Percentiles rank a stretch among this genome's conserved stretches.
phyloP scores from a whole-genome alignment of 2,888 invertebrate genomes.

The Andrena hattorfiana region DNA sequence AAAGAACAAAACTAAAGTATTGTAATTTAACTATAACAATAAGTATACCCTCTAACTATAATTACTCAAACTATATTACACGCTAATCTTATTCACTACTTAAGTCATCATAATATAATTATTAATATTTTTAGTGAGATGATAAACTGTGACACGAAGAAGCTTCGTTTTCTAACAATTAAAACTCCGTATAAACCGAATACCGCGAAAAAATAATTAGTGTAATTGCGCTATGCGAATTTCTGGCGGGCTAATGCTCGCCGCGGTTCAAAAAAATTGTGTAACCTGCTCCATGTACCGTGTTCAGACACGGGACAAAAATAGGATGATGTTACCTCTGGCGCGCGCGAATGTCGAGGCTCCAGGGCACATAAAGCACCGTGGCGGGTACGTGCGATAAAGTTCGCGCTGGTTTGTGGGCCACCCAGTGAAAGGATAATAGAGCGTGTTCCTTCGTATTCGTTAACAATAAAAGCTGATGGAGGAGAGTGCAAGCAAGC shows the following conservation, averaged over 20 bases:
- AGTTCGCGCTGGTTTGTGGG: conserved; percentile 33
- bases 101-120: too few species aligned
- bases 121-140: too few species aligned
- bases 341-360: conserved; percentile 33
- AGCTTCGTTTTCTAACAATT: too few species aligned
- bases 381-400: conserved; percentile 44
- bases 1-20: too few species aligned
- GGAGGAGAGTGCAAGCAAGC: conserved; percentile 56
- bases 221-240: background rate
- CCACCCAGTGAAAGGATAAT: conserved; percentile 53
- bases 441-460: conserved; percentile 7
- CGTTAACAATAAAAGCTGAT: conserved; percentile 3
- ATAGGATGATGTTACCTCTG: conserved; percentile 51
- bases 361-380: conserved; percentile 42
- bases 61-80: too few species aligned
- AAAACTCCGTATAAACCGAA: too few species aligned
- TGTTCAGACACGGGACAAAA: conserved; percentile 31
- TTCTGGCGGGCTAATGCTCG: background rate
- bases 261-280: conserved; percentile 27
- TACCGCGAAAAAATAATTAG: too few species aligned
- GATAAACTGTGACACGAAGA: too few species aligned
- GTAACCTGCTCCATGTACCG: conserved; percentile 13
- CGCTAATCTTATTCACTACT: too few species aligned
- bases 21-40: too few species aligned
- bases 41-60: too few species aligned